Conservation (phyloP, 2,888 invertebrate genomes). For the Andrena praecox region DNA sequence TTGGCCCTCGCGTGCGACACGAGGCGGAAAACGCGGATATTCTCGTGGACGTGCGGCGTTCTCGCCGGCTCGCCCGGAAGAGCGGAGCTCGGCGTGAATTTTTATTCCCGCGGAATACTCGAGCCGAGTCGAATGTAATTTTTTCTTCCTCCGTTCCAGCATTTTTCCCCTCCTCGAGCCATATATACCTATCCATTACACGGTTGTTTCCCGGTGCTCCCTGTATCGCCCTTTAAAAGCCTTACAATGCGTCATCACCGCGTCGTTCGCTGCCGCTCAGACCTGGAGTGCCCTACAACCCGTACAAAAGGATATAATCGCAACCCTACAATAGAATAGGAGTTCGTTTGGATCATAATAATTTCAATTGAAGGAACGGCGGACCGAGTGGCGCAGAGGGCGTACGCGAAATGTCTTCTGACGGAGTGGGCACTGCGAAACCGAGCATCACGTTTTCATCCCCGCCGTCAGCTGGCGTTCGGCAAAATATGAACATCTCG, state of each 20-base stretch:
- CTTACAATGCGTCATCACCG: constrained; percentile 85
- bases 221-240: constrained; percentile 81
- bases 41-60: not conserved
- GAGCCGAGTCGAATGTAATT: constrained; percentile 38
- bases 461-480: not conserved
- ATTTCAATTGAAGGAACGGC: constrained; percentile 82
- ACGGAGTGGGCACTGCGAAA: constrained; percentile 46
- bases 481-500: constrained; percentile 7
- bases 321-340: constrained; percentile 83
- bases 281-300: constrained; percentile 82
- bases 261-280: constrained; percentile 75
- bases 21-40: not conserved
- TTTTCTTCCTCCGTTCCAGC: constrained; percentile 46
- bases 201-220: constrained; percentile 72
- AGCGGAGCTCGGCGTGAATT: constrained; percentile 32
- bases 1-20: constrained; percentile 9
- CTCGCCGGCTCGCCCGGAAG: not conserved
- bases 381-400: constrained; percentile 65
- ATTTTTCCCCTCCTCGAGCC: constrained; percentile 41
- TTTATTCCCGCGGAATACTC: constrained; percentile 42
- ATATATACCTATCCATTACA: constrained; percentile 82
- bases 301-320: constrained; percentile 85
- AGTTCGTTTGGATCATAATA: constrained; percentile 85
- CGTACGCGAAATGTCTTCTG: constrained; percentile 62
- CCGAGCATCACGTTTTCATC: constrained; percentile 43